Percentiles rank a stretch among this genome's conserved stretches.
Conservation (phyloP, 1,140 invertebrate species). For the Hycleus phaleratus region DNA sequence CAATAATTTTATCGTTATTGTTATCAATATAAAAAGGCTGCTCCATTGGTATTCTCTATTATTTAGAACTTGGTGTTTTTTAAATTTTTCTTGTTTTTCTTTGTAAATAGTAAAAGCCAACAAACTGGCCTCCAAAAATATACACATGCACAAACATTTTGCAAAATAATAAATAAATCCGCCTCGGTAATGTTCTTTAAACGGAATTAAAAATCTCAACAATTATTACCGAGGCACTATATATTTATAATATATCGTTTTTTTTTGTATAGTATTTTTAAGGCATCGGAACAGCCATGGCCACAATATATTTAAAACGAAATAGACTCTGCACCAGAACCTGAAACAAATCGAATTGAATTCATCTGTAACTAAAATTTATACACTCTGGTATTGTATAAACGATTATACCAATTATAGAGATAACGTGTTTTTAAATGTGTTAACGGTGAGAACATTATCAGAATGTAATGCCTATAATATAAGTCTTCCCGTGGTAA, state of each 20-base stretch:
- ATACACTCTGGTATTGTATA: too few species aligned
- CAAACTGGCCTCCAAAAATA: conserved; percentile 1
- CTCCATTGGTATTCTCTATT: too few species aligned
- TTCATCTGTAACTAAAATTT: too few species aligned
- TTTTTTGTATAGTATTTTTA: neutral
- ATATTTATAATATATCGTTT: neutral
- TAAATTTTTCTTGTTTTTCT: neutral
- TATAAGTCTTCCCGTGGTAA: too few species aligned
- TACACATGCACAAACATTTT: neutral
- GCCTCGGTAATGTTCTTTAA: too few species aligned
- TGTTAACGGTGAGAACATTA: too few species aligned
- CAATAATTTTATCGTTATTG: neutral
- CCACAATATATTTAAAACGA: neutral
- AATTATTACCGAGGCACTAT: neutral
- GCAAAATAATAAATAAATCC: neutral
- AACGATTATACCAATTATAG: too few species aligned
- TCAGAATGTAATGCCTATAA: too few species aligned
- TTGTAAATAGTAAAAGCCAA: conserved; percentile 1
- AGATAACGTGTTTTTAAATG: too few species aligned
- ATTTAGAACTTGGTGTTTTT: too few species aligned
- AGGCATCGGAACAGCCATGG: neutral
- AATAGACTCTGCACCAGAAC: neutral
- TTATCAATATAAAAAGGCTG: neutral
- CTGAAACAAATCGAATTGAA: too few species aligned
- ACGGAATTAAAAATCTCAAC: neutral